phyloP scores from a whole-genome alignment of 2,888 invertebrate species.

The Cheilosia impressa region DNA sequence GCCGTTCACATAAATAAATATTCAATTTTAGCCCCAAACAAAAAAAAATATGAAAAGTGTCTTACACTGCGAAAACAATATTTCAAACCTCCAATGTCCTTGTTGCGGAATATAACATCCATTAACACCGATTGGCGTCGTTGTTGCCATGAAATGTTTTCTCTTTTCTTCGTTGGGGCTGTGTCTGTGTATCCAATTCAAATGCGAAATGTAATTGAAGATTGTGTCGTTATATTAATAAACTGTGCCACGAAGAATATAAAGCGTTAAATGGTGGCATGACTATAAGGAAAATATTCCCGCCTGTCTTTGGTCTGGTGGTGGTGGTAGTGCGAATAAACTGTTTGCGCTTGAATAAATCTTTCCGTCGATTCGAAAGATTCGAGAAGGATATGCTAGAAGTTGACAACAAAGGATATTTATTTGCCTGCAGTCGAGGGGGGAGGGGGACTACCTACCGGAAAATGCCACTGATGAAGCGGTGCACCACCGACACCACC shows the following conservation, averaged over 20 bases:
- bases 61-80: conserved; percentile 50
- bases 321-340: conserved; percentile 47
- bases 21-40: conserved; percentile 62
- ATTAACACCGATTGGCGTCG: conserved; percentile 73
- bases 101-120: conserved; percentile 64
- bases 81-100: conserved; percentile 63
- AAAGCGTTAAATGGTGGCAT: conserved; percentile 45
- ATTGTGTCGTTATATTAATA: conserved; percentile 69
- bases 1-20: conserved; percentile 55
- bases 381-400: conserved; percentile 46
- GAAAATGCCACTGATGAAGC: conserved; percentile 8
- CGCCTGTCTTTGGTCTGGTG: neutral
- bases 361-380: conserved; percentile 37
- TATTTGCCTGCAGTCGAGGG: conserved; percentile 52
- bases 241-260: conserved; percentile 54
- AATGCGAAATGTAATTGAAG: conserved; percentile 71
- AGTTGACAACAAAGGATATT: conserved; percentile 73
- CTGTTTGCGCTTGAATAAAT: conserved; percentile 69
- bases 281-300: conserved; percentile 32
- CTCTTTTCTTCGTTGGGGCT: conserved; percentile 4
- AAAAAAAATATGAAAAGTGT: conserved; percentile 1
- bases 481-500: conserved; percentile 32
- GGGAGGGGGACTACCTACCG: conserved; percentile 32
- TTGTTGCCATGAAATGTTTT: conserved; percentile 40
- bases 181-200: conserved; percentile 50